Evolutionary conservation across 1,140 invertebrate species (phyloP), one percentile per base, ranked within the genome.

Genomic region (Drosophila parvula): DNA sequence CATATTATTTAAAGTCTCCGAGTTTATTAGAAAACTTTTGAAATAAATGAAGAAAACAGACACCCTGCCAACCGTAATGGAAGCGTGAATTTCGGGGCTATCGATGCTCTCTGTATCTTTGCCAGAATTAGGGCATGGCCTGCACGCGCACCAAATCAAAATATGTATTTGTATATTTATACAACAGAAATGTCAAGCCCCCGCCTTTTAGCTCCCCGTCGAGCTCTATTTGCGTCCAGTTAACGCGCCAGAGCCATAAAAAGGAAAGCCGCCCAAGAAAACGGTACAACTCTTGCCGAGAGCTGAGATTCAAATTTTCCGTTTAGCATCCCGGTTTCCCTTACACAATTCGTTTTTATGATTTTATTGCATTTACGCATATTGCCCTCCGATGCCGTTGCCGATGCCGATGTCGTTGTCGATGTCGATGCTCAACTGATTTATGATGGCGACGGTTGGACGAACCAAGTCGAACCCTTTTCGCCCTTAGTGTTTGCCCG

Each of bases 311-410:
- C 84, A 88, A 88, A 88, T 83, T 89, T 86, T 83, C 79, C 63
- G 63, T 88, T 79, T 82, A 78, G 68, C 82, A 78, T 78, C 79
- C 56, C 59, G 48, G n/a, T 74, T 68, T 71, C 65, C 58, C 71
- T 73, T 74, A 79, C 61, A 83, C 79, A 86, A 83, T 88, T 89
- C 83, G 51, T 89, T 88, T 88, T 88, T 88, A 88, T 88, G 83
- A 83, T 89, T 88, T 89, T 88, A 86, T 86, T 86, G 83, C 83
- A 86, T 86, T 82, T 88, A 86, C 83, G 83, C 83, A 86, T 86
- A 88, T 88, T 88, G 83, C 74, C 65, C 58, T 60, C 32, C 51
- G 40, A 45, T 44, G 61, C 67, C 81, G 77, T 65, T 79, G 74
- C 61, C 45, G 58, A 55, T 58, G 45, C 4, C 43, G 58, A 60